Base-by-base conservation (phyloP, 2,113 vertebrate species). In the Corythornis vintsioides region DNA sequence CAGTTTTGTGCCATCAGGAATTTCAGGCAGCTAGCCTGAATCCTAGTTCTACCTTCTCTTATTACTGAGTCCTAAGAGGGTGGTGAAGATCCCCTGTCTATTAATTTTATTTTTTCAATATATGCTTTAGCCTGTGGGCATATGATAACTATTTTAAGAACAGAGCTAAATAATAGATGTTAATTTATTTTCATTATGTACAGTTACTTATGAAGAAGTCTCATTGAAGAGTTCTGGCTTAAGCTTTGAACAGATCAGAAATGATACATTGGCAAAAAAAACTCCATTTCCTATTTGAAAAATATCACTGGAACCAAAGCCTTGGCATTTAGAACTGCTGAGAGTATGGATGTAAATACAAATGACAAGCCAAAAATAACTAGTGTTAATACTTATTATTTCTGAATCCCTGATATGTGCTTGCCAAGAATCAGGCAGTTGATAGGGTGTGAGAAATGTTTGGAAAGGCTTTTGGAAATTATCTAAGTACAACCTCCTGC, bases 181-280 rank as follows among this genome's bases (percentile, higher is more conserved):
- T 90, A 92, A 88, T 94, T 96, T 94, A 70, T 92, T 94, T 93
- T 87, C 55, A 76, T 93, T 95, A 79, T n/a, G 42, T 77, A 8
- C 59, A 26, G 52, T 90, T 90, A 78, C 57, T 94, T 93, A 75
- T 25, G 60, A 92, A 83, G 79, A 69, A 76, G 69, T 63, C 60
- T 92, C 24, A 75, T 65, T 94, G 88, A 94, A 93, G 83, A 75
- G 64, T 90, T 82, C 55, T 94, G 81, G 53, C 78, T 92, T 89
- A 63, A 85, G 74, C 55, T 90, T 86, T 86, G 63, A 90, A 84
- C 65, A 90, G 63, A 94, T 92, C 76, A 90, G 66, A 89, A 95
- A 90, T 79, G 31, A 94, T 89, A 89, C 91, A 87, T 91, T 76
- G 71, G 52, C 66, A 48, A 86, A 69, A 69, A 28, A 31, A 47